Evolutionary conservation across 2,113 vertebrate genomes (phyloP), one percentile per base, ranked within the genome.

Genomic region (Oncorhynchus keta): DNA sequence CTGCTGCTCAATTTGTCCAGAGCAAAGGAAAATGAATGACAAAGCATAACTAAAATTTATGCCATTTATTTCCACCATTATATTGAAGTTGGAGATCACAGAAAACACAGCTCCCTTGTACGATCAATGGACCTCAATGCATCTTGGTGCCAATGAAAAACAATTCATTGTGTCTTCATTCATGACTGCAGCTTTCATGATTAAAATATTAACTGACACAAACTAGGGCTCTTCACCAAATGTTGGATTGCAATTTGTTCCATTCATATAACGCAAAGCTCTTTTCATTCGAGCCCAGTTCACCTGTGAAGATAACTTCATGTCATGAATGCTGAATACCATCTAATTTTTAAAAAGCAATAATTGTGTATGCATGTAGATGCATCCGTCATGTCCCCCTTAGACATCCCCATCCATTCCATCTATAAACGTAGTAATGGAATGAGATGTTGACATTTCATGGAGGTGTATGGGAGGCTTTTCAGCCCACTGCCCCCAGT

Each of bases 371-470:
- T 0, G 39, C 39, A 45, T 45, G 16, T 55, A 18, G 39, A 45
- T 45, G 39, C 51, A 55, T 18, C 39, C 2, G 51, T 55, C 39
- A 45, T 45, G 39, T 45, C 12, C 12, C 49, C 49, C 16, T 20
- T 14, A 62, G 59, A 14, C 2, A 2, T 62, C 59, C 59, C 59
- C 7, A 22, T 62, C 59, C n/a, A 5, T 67, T 68, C 16, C 70
- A 72, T 35, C 62, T 64, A 74, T 39, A 69, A 61, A 48, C 55
- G 76, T 28, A 72, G 51, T 4, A 55, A 14, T 75, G 64, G 75
- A 70, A 70, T 39, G 68, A 3, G 24, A 74, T 62, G 24, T 57
- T 20, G 61, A 35, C 14, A 75, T 30, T n/a, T 74, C 49, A 73
- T 35, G 71, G 59, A 65, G 24, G 66, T 35, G 65, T 67, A 51